Conservation (phyloP, 2,888 invertebrate genomes). For the Diploptera punctata region DNA sequence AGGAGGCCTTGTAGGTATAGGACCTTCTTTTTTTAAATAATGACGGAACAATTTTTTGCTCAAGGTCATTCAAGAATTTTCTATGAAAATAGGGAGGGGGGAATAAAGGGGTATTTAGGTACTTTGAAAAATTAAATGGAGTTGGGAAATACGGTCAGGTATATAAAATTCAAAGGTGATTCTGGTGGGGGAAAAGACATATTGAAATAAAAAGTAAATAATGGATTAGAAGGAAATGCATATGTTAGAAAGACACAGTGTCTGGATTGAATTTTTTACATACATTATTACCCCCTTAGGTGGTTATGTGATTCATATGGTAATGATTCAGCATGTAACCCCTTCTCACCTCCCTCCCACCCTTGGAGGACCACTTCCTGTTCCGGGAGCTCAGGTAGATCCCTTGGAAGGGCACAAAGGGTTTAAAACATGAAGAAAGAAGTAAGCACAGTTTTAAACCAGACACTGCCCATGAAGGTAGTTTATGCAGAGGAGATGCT, state of each 20-base stretch:
- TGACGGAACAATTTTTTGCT: conserved; percentile 23
- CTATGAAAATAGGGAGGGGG: background rate
- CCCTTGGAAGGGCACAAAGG: conserved; percentile 24
- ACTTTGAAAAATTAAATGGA: background rate
- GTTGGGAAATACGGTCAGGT: conserved; percentile 10
- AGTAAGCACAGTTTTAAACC: conserved; percentile 7
- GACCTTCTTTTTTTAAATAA: conserved; percentile 16
- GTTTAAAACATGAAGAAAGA: background rate
- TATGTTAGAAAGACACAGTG: conserved; percentile 8
- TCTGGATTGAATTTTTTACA: background rate
- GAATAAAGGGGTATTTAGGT: conserved; percentile 17
- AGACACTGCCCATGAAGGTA: conserved; percentile 21
- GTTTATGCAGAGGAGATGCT: no score
- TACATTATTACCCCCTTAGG: background rate
- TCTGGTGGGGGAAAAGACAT: background rate
- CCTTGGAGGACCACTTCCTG: conserved; percentile 17
- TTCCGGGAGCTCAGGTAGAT: conserved; percentile 31
- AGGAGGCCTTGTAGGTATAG: conserved; percentile 15
- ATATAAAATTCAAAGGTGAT: background rate
- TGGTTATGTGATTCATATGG: conserved; percentile 21
- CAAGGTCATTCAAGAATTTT: conserved; percentile 17
- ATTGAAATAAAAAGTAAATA: background rate
- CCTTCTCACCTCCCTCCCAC: background rate
- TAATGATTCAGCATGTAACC: conserved; percentile 23
- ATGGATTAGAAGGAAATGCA: background rate